A percentile compares a stretch with the other conserved stretches of the same genome.
Evolutionary conservation across 2,113 vertebrate species (phyloP).

Genomic region (Cottus gobio): DNA sequence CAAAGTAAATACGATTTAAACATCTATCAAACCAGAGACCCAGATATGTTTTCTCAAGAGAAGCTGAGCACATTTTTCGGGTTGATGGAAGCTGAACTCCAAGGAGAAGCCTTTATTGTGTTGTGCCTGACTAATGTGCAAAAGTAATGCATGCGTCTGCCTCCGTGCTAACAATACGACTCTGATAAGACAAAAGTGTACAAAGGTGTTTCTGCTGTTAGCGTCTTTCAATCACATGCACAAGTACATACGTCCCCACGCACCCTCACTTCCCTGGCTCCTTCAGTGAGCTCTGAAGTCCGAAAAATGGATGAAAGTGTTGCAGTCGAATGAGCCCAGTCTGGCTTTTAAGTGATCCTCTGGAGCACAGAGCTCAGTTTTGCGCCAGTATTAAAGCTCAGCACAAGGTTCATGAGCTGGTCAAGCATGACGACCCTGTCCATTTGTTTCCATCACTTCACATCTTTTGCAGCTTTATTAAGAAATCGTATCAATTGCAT

Average conservation of each 20-base stretch:
- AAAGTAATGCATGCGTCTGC: not conserved
- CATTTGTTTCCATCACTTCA: slow-evolving; percentile 43
- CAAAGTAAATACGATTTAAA: slow-evolving; percentile 39
- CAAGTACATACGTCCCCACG: not conserved
- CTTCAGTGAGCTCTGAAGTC: slow-evolving; percentile 5
- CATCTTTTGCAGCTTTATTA: slow-evolving; percentile 55
- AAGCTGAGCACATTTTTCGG: slow-evolving; percentile 2
- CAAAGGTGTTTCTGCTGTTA: not conserved
- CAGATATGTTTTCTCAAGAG: slow-evolving; percentile 27
- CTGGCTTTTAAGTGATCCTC: slow-evolving; percentile 25
- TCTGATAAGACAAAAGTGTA: not conserved
- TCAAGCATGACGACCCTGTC: slow-evolving; percentile 48
- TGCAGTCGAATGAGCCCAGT: slow-evolving; percentile 32
- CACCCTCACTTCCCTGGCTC: not conserved
- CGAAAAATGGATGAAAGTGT: slow-evolving; percentile 34
- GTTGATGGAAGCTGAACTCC: slow-evolving; percentile 15
- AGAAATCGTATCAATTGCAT: slow-evolving; percentile 56
- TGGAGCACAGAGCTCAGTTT: slow-evolving; percentile 23
- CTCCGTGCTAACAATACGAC: not conserved
- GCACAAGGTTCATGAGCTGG: slow-evolving; percentile 50
- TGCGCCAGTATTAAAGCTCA: slow-evolving; percentile 20
- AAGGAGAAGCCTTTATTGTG: not conserved
- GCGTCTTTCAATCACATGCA: slow-evolving; percentile 9
- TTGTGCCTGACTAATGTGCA: not conserved
- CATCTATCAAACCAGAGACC: slow-evolving; percentile 17